Evolutionary conservation across 2,888 invertebrate species (phyloP).

Genomic region (Mimachlamys varia): DNA sequence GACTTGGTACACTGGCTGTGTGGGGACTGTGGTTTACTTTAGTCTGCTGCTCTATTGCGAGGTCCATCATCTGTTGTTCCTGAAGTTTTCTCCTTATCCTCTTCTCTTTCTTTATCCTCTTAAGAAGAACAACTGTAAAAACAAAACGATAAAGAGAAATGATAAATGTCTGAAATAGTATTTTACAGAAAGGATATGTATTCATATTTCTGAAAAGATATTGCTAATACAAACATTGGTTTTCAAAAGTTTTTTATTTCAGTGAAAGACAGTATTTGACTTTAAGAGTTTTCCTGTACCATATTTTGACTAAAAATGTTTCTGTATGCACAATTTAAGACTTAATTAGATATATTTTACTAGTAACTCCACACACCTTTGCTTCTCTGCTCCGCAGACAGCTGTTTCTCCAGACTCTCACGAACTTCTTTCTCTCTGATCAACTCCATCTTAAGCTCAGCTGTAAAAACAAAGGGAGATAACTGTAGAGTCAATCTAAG

Average conservation of each 20-base stretch:
- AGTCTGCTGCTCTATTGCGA: conserved; percentile 40
- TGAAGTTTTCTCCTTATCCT: conserved; percentile 62
- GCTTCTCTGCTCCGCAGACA: conserved; percentile 96
- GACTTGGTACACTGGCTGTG: conserved; percentile 45
- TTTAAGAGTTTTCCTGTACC: no score
- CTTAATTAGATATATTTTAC: not conserved
- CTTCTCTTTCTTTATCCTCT: conserved; percentile 68
- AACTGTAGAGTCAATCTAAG: not conserved
- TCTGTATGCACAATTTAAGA: not conserved
- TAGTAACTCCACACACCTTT: conserved; percentile 86
- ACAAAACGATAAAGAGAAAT: not conserved
- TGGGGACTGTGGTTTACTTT: conserved; percentile 40
- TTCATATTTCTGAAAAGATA: no score
- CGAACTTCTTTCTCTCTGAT: conserved; percentile 95
- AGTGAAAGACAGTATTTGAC: no score
- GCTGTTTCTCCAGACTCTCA: conserved; percentile 95
- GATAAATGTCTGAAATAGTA: no score
- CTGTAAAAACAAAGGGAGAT: conserved; percentile 85
- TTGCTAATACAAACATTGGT: no score
- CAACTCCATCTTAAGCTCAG: conserved; percentile 97
- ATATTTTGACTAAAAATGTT: no score
- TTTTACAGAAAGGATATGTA: no score
- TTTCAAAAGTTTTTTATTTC: no score
- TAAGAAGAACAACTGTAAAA: conserved; percentile 64
- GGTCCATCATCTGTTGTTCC: conserved; percentile 53